Evolutionary conservation across 1,140 invertebrate genomes (phyloP), one percentile per base, ranked within the genome.

Genomic region (Leptinotarsa undecemlineata): DNA sequence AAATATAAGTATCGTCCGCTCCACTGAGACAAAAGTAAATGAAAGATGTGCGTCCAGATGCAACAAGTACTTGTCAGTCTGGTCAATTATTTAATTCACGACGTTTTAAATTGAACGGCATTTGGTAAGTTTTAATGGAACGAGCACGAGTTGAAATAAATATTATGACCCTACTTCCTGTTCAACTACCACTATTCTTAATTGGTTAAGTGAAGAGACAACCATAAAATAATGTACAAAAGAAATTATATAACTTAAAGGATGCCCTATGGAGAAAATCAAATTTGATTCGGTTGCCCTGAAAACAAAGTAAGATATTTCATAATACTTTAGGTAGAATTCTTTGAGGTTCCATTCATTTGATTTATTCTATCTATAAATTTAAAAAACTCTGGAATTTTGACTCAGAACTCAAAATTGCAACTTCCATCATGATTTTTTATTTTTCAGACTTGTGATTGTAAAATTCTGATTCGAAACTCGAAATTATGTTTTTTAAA

Each of bases 81-180:
- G 78, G 76, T 81, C 78, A 81, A 81, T 81, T 81, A 79, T 81
- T 81, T 81, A 81, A 81, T 81, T 81, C 76, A 68, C 21, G 63
- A 26, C 69, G 78, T 66, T 71, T 78, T 79, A 80, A 81, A 81
- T 80, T 80, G 77, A 80, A 81, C 80, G 77, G 80, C 80, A 81
- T 81, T 81, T 81, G 78, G 78, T 80, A 72, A 76, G 77, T 81
- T 80, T 81, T 75, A 80, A 81, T 80, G 76, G 73, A 76, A 76
- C 68, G 76, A 79, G 80, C 80, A 81, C 80, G 80, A 81, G 80
- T 81, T 80, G 77, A 70, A 80, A 81, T 81, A 81, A 81, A 81
- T 81, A 81, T 81, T 81, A 81, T 81, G 80, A 81, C 80, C 80
- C 78, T 74, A 77, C 78, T 81, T 81, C 80, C 80, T 81, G 76